Conservation (phyloP, 2,797 vertebrate species). For the Thunnus albacares region DNA sequence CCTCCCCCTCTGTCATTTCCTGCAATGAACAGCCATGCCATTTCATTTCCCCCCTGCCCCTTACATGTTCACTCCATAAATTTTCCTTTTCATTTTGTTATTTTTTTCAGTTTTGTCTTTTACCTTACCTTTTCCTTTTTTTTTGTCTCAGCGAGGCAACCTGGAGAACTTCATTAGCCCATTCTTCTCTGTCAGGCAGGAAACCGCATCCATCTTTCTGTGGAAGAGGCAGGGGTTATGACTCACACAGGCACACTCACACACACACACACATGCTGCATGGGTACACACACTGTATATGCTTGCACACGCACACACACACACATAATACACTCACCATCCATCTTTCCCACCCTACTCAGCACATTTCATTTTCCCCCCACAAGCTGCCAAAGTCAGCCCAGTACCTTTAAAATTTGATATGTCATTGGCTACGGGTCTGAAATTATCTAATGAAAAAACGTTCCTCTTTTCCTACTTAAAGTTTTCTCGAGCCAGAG, state of each 20-base stretch:
- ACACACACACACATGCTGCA: slow-evolving; percentile 5
- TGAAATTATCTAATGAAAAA: slow-evolving; percentile 67
- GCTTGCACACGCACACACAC: slow-evolving; percentile 35
- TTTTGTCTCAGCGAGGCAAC: slow-evolving; percentile 63
- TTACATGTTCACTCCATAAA: slow-evolving; percentile 27
- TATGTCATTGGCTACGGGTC: slow-evolving; percentile 59
- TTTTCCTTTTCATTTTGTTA: slow-evolving; percentile 48
- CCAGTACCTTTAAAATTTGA: slow-evolving; percentile 70
- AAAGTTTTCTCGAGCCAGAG: slow-evolving; percentile 46
- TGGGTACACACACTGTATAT: slow-evolving; percentile 16
- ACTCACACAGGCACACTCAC: slow-evolving; percentile 66
- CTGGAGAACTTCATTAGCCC: slow-evolving; percentile 79
- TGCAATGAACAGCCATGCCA: slow-evolving; percentile 62
- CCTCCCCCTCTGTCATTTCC: slow-evolving; percentile 74
- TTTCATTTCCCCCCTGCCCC: slow-evolving; percentile 72
- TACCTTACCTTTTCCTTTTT: slow-evolving; percentile 38
- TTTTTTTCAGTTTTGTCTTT: slow-evolving; percentile 34
- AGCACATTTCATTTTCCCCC: slow-evolving; percentile 74
- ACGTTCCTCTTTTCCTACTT: slow-evolving; percentile 50
- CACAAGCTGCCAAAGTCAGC: slow-evolving; percentile 69
- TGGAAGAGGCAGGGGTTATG: slow-evolving; percentile 73
- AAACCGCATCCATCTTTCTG: slow-evolving; percentile 83
- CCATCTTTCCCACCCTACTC: slow-evolving; percentile 71
- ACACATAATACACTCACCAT: slow-evolving; percentile 49
- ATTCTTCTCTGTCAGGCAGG: slow-evolving; percentile 81